Base-by-base conservation (phyloP, 2,888 invertebrate species). In the Epinotia ramella region DNA sequence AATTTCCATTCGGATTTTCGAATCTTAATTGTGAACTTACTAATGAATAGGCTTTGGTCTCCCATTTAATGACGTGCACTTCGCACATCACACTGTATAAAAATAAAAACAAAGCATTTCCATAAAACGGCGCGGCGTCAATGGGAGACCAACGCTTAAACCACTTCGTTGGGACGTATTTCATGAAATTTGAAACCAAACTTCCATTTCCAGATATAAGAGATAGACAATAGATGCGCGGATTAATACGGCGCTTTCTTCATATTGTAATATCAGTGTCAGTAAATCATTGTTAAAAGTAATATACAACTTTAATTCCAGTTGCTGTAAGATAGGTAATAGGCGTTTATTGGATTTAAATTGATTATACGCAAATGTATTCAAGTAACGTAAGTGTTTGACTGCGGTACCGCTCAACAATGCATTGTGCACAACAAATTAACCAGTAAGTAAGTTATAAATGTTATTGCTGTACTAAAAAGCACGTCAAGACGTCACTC, bases 221-320 rank as follows among this genome's bases (percentile, higher is more conserved):
- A 24, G 7, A 13, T 65, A 65, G 11, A 66, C 28, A 53, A 56
- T 53, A 46, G 46, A 9, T 40, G 40, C 71, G 24, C 44, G 13
- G 9, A 28, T 44, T 53, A 3, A 40, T 60, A 46, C 44, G 11
- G 53, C 46, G 13, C 16, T 53, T 56, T 63, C n/a, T 53, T 53
- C 60, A n/a, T 67, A 28, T 46, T 13, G 46, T 13, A 62, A 24
- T 70, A 70, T 28, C 16, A 20, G 20, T 56, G 71, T 20, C 57
- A 49, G 60, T 69, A 24, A 59, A 59, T 20, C 53, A 53, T 67
- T 62, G 73, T 73, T 73, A 44, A 46, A 66, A 59, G 46, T 67
- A 69, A 65, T 68, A 56, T 44, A 56, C 44, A 13, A 62, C 28
- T 56, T 60, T 57, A 68, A 73, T 68, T 73, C 73, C 73, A 73